Evolutionary conservation across 2,797 vertebrate genomes (phyloP).

Genomic region (Catharus ustulatus): DNA sequence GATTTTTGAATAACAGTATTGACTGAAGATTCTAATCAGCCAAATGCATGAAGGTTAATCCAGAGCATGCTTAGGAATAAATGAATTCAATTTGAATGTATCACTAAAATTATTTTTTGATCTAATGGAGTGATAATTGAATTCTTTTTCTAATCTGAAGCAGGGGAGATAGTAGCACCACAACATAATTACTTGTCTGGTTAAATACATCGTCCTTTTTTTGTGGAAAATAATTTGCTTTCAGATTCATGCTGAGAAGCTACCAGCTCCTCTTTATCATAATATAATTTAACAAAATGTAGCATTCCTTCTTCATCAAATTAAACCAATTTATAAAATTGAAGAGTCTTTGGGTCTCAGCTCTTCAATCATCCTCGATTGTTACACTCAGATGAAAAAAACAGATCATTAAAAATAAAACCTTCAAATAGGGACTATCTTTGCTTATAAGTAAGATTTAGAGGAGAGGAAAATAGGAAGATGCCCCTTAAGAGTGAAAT

Average conservation of each 20-base stretch:
- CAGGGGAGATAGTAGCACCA: constrained; percentile 71
- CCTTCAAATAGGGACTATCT: background rate
- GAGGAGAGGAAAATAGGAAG: background rate
- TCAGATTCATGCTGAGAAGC: constrained; percentile 75
- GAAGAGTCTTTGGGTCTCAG: constrained; percentile 69
- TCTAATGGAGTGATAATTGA: constrained; percentile 80
- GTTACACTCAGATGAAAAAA: constrained; percentile 54
- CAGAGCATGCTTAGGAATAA: constrained; percentile 71
- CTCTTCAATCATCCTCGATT: constrained; percentile 74
- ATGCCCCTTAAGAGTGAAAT: background rate
- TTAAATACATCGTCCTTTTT: constrained; percentile 76
- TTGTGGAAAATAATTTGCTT: constrained; percentile 76
- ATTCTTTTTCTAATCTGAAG: constrained; percentile 76
- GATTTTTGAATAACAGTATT: constrained; percentile 67
- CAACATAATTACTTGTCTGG: constrained; percentile 78
- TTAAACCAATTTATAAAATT: constrained; percentile 78
- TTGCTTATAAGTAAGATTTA: background rate
- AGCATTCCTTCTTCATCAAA: constrained; percentile 75
- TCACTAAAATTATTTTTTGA: constrained; percentile 77
- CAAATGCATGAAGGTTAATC: constrained; percentile 70
- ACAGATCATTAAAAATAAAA: constrained; percentile 26
- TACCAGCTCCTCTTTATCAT: constrained; percentile 75
- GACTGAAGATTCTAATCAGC: constrained; percentile 67
- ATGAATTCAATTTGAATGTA: constrained; percentile 75
- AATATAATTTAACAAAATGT: constrained; percentile 78